Percentiles rank a stretch among this genome's conserved stretches.
phyloP scores from a whole-genome alignment of 2,113 vertebrate species.

The Rhinoderma darwinii region DNA sequence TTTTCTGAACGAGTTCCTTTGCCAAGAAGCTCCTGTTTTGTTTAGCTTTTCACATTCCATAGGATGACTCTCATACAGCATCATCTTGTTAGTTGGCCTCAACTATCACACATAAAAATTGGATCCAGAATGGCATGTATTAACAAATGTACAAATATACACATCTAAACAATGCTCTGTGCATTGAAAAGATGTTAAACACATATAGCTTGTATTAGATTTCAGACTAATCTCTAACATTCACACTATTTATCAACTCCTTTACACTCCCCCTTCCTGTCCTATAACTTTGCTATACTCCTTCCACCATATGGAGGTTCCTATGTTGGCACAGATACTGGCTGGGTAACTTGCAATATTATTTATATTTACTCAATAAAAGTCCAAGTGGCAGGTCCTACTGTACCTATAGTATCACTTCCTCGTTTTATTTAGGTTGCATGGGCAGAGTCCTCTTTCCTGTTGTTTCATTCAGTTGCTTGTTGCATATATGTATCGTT shows the following conservation, averaged over 20 bases:
- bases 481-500: no score
- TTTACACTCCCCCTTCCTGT: no score
- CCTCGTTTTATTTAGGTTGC: background rate
- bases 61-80: background rate
- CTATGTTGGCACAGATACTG: no score
- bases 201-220: no score
- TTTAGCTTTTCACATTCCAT: background rate
- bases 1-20: background rate
- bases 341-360: background rate
- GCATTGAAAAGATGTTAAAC: no score
- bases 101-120: background rate
- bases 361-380: background rate
- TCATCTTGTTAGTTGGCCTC: background rate
- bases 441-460: background rate
- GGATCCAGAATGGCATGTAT: background rate
- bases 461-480: background rate
- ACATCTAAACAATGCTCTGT: no score
- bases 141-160: no score
- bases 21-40: background rate
- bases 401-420: background rate
- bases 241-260: no score
- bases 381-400: background rate
- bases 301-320: no score
- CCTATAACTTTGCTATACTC: no score
- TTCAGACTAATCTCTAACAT: no score